Evolutionary conservation across 1,140 invertebrate genomes (phyloP).

Genomic region (Zelostemma sp.): DNA sequence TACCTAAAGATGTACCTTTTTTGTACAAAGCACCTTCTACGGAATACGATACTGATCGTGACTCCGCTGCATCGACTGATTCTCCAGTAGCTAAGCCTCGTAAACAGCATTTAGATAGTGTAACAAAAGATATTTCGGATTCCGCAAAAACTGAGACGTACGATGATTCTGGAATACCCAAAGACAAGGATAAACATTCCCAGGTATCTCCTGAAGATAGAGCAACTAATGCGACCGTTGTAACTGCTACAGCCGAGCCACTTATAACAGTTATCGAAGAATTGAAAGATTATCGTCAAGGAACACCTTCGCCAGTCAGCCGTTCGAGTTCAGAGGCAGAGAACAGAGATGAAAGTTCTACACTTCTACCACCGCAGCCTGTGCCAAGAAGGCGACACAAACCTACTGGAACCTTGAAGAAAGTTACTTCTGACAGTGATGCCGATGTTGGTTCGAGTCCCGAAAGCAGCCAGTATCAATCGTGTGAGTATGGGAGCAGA

Average conservation of each 20-base stretch:
- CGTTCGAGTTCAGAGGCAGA: conserved; percentile 61
- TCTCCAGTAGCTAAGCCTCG: conserved; percentile 49
- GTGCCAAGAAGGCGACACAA: conserved; percentile 61
- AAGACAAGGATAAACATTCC: too few relatives aligned
- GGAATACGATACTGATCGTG: conserved; percentile 51
- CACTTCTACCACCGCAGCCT: conserved; percentile 58
- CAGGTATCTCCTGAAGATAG: too few relatives aligned
- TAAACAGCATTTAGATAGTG: conserved; percentile 24
- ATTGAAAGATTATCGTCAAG: conserved; percentile 31
- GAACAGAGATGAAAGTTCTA: conserved; percentile 59
- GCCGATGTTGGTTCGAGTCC: conserved; percentile 85
- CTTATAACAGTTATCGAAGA: conserved; percentile 47
- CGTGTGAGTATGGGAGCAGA: conserved; percentile 87
- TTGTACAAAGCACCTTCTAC: conserved; percentile 61
- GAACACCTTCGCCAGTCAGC: conserved; percentile 48
- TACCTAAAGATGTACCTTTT: conserved; percentile 66
- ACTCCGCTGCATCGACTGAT: conserved; percentile 30
- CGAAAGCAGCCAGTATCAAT: conserved; percentile 92
- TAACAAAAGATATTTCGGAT: conserved; percentile 19
- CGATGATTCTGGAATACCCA: conserved; percentile 13
- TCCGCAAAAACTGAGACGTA: conserved; percentile 11
- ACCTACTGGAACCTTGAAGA: conserved; percentile 52
- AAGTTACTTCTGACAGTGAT: conserved; percentile 61
- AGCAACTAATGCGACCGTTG: conserved; percentile 36
- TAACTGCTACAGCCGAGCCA: conserved; percentile 41